Evolutionary conservation across 2,797 vertebrate genomes (phyloP).

Genomic region (Fistularia commersonii): DNA sequence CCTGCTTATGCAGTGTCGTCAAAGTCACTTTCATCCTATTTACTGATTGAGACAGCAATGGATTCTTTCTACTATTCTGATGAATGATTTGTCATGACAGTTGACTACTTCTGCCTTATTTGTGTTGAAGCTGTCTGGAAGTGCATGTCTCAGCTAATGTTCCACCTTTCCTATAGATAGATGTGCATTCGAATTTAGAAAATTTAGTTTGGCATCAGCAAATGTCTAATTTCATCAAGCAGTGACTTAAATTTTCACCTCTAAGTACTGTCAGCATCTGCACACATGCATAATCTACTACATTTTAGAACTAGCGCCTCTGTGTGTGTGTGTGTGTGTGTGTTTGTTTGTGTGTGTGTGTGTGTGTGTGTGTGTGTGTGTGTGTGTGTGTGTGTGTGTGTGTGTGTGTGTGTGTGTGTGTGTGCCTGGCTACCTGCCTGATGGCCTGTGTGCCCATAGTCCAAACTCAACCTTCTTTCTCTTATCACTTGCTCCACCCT

Average conservation of each 20-base stretch:
- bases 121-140: constrained; percentile 14
- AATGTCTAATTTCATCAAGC: constrained; percentile 28
- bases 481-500: not conserved
- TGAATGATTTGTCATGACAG: constrained; percentile 57
- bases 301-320: constrained; percentile 7
- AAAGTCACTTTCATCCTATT: constrained; percentile 1
- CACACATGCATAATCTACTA: not conserved
- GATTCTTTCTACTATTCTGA: constrained; percentile 37
- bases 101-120: constrained; percentile 21
- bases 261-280: constrained; percentile 63
- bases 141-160: constrained; percentile 39
- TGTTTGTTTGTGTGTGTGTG: constrained; percentile 29
- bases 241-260: constrained; percentile 7
- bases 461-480: not conserved
- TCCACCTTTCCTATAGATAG: too few species aligned
- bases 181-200: not conserved
- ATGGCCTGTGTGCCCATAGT: not conserved
- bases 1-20: too few species aligned
- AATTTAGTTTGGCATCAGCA: constrained; percentile 19
- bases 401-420: constrained; percentile 7
- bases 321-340: constrained; percentile 64
- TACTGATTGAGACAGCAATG: constrained; percentile 18
- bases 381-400: constrained; percentile 18
- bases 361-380: constrained; percentile 8
- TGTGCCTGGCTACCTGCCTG: not conserved